phyloP scores from a whole-genome alignment of 2,113 vertebrate genomes.

The Phaetusa simplex region DNA sequence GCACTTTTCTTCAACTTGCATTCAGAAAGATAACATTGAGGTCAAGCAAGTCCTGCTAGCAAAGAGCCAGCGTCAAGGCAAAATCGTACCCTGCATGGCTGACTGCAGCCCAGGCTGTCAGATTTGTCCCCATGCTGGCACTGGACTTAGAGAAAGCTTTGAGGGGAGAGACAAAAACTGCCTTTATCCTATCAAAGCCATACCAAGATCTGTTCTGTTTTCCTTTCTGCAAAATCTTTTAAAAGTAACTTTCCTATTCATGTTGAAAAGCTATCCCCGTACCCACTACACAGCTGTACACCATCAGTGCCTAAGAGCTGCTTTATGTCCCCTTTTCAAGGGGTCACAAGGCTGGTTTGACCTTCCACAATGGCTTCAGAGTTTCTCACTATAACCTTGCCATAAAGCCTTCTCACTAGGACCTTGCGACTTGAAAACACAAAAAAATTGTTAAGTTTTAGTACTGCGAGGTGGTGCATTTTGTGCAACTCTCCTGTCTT shows the following conservation, averaged over 20 bases:
- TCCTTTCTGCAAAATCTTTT: not conserved
- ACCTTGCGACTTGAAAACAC: not conserved
- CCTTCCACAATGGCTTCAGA: not conserved
- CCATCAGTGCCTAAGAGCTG: not conserved
- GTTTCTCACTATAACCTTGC: not conserved
- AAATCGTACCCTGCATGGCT: fast-evolving
- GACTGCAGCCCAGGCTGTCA: not conserved
- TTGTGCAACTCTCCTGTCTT: not conserved
- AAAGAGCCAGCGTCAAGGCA: not conserved
- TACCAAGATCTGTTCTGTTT: not conserved
- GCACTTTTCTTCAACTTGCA: not conserved
- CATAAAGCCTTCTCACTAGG: not conserved
- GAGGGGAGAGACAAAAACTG: not conserved
- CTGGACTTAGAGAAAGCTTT: not conserved
- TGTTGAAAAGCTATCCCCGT: not conserved
- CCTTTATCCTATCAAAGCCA: not conserved
- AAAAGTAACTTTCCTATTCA: not conserved
- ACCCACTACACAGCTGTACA: not conserved
- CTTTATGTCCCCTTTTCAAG: not conserved
- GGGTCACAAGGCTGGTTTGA: not conserved
- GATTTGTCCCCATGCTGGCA: not conserved
- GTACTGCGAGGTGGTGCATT: not conserved
- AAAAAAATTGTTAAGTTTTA: not conserved
- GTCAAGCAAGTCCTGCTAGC: not conserved
- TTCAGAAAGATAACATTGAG: not conserved